phyloP scores from a whole-genome alignment of 2,888 invertebrate species.

The Pycnomerus fuliginosus region DNA sequence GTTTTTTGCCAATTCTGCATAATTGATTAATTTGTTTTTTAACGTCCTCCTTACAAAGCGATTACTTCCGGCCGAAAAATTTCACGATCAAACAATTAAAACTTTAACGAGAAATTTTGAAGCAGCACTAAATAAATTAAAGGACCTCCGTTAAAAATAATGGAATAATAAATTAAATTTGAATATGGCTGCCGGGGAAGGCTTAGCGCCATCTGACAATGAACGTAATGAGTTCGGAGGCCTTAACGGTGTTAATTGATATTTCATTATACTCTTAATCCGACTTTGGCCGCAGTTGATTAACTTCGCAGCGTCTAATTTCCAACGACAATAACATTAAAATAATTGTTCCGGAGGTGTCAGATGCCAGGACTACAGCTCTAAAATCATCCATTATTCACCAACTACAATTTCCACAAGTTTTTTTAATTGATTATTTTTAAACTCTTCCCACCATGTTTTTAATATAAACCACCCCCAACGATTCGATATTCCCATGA shows the following conservation, averaged over 20 bases:
- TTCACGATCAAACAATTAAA: constrained; percentile 28
- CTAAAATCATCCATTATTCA: too few relatives aligned
- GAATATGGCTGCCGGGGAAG: constrained; percentile 20
- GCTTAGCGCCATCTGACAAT: background rate
- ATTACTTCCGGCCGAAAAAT: too few relatives aligned
- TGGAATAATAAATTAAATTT: constrained; percentile 48
- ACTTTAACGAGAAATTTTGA: constrained; percentile 29
- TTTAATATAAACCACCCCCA: too few relatives aligned
- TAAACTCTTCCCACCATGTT: too few relatives aligned
- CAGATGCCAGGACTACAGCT: constrained; percentile 11
- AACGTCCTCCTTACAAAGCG: constrained; percentile 2
- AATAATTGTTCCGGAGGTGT: constrained; percentile 32
- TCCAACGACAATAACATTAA: constrained; percentile 42
- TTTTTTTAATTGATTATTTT: too few relatives aligned
- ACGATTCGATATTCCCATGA: too few relatives aligned
- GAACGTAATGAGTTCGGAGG: constrained; percentile 8
- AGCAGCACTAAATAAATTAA: constrained; percentile 34
- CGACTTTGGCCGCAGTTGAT: constrained; percentile 48
- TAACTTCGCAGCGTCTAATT: constrained; percentile 47
- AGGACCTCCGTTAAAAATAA: constrained; percentile 38
- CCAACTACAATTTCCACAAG: too few relatives aligned
- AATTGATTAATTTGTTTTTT: constrained; percentile 5
- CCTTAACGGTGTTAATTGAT: constrained; percentile 45
- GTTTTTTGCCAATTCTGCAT: constrained; percentile 8
- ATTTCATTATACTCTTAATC: constrained; percentile 51